Evolutionary conservation across 2,888 invertebrate species (phyloP), one percentile per base, ranked within the genome.

Genomic region (Isotomurus palustris): DNA sequence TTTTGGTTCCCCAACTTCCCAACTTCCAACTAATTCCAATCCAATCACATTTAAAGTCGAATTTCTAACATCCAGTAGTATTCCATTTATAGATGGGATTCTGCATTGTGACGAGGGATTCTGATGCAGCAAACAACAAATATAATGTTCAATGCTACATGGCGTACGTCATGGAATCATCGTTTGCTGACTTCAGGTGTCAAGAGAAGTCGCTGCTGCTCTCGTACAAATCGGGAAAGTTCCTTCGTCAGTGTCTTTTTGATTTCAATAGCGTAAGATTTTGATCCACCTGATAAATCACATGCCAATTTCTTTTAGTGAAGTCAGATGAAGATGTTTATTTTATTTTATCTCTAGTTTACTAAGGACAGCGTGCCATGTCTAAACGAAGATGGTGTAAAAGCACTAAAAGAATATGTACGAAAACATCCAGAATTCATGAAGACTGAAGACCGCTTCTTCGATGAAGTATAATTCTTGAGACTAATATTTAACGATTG

Each of bases 201-300:
- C 75, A 77, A 24, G 70, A 83, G 12, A 38, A 44, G 25, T 27
- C 27, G 12, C 71, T 86, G 6, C 79, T 81, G 58, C 88, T 88
- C 73, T 36, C 36, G 17, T 25, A 19, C 14, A 50, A 76, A 87
- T 28, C 78, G 48, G 43, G 54, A n/a, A 40, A 59, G 12, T 67
- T 67, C 28, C 44, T 65, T 3, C 48, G 53, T 8, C 17, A 48
- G 28, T 55, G 58, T 17, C 56, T 61, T 21, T 65, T 67, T 50
- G 82, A 88, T 76, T 88, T 87, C 73, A 86, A 88, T 74, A 85
- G 85, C 83, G 88, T 87, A 78, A 71, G 71, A 64, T 22, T 19
- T 27, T 10, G n/a, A n/a, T n/a, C n/a, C n/a, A n/a, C n/a, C n/a
- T n/a, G n/a, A n/a, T n/a, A n/a, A n/a, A n/a, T n/a, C n/a, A n/a